Base-by-base conservation (phyloP, 2,888 invertebrate species). In the Nezara viridula region DNA sequence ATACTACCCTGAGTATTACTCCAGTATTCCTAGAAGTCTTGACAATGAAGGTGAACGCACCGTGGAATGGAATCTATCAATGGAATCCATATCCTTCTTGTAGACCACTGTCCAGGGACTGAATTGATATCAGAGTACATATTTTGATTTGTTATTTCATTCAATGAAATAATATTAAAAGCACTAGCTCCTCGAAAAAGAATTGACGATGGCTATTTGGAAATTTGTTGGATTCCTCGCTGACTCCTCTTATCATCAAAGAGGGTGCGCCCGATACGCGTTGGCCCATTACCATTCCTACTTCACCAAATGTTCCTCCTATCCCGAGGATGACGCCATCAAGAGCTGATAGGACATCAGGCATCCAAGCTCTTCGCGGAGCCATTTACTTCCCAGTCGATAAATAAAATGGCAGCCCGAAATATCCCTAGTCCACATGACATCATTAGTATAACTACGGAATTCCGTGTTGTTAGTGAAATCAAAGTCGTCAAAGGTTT, bases 1-100 rank as follows among this genome's bases (percentile, higher is more conserved):
- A 37, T 27, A 27, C 66, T 37, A 73, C 19, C 32, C 1, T 7
- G 7, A 0, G 66, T 37, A 73, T 73, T 73, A 73, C 37, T 73
- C 37, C 37, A 19, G 66, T 73, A 32, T 73, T 73, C 66, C 37
- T 21, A 73, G 66, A 73, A 73, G 32, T 5, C 32, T 19, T 7
- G 9, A 73, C 66, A 73, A 73, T 73, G 66, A 32, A 73, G 66
- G 66, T 73, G 66, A 73, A 73, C 37, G 66, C 32, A 32, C 66
- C 66, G 6, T 37, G 5, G 32, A 10, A 9, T 37, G 32, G 66
- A 37, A 73, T 73, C 21, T 19, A 73, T 73, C n/a, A 73, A 73
- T 73, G 37, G 66, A 73, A 73, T 6, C 37, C 12, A 19, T 32
- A 7, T 14, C 10, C 1, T 12, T 14, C 60, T 6, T 14, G 16